phyloP scores from a whole-genome alignment of 1,140 invertebrate genomes.

The Drosophila rufa region DNA sequence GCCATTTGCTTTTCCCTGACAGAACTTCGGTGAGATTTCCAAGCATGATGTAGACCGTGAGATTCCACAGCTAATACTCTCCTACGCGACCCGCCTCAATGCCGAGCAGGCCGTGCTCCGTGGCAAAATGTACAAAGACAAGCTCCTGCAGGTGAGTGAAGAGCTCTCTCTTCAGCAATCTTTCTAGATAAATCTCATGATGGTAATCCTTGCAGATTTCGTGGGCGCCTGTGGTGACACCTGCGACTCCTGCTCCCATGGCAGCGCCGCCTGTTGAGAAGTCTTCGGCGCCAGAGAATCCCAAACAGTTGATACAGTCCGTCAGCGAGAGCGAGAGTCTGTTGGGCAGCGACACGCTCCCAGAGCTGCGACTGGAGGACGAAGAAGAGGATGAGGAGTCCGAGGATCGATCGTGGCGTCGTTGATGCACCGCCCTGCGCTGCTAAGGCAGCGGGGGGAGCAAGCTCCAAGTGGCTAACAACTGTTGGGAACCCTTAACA shows the following conservation, averaged over 20 bases:
- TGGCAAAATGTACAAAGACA: slow-evolving; percentile 84
- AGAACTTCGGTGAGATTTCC: slow-evolving; percentile 84
- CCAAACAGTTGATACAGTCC: slow-evolving; percentile 68
- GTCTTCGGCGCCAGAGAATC: slow-evolving; percentile 33
- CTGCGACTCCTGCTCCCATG: slow-evolving; percentile 45
- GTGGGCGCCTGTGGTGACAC: slow-evolving; percentile 78
- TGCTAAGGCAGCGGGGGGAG: slow-evolving; percentile 36
- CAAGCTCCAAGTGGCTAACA: slow-evolving; percentile 54
- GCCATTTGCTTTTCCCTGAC: neutral
- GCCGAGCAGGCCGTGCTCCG: slow-evolving; percentile 84
- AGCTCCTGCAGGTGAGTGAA: slow-evolving; percentile 72
- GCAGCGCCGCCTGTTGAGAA: slow-evolving; percentile 67
- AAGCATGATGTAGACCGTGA: slow-evolving; percentile 84
- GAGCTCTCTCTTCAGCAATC: too few relatives aligned
- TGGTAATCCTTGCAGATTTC: slow-evolving; percentile 54
- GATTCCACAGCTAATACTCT: slow-evolving; percentile 80
- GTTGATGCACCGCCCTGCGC: slow-evolving; percentile 74
- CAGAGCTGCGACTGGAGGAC: slow-evolving; percentile 82
- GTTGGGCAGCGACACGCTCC: slow-evolving; percentile 72
- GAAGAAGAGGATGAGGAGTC: slow-evolving; percentile 84
- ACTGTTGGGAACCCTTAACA: slow-evolving; percentile 63
- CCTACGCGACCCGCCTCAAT: slow-evolving; percentile 83
- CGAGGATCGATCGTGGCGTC: slow-evolving; percentile 84
- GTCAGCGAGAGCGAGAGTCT: slow-evolving; percentile 74
- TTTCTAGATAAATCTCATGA: too few relatives aligned